Evolutionary conservation across 2,888 invertebrate species (phyloP), one percentile per base, ranked within the genome.

Genomic region (Strigamia transsilvanica): DNA sequence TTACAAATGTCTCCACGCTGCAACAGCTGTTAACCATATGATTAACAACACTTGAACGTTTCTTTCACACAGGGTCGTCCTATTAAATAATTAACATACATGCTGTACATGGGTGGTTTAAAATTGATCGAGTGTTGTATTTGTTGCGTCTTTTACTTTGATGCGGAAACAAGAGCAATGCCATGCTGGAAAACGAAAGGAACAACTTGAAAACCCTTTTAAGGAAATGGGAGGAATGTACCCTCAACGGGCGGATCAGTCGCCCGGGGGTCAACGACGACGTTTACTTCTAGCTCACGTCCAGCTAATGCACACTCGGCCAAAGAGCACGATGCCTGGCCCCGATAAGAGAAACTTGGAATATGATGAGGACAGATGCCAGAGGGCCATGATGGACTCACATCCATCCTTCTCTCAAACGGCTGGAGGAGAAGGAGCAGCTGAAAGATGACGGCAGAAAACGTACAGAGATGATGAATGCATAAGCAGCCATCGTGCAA

Each of bases 311-410:
- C 61, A 61, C 61, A 61, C 61, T 12, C 61, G 61, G 61, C 61
- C 61, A 61, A 61, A 61, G 61, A 61, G 61, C 61, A 61, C 23
- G 61, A 61, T 61, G 18, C 61, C 21, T 61, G 61, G 61, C 61
- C 61, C 61, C 61, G 61, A 61, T 61, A 61, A 61, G 61, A 61
- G 61, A 18, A 61, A 61, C 21, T 61, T 61, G 61, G 21, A 61
- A 61, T 61, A 61, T 61, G 61, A 61, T 61, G 61, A 61, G 61
- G 61, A 61, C 61, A 61, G 61, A 61, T 61, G 61, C 61, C 61
- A 61, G 18, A 61, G 61, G 61, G 61, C 61, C 61, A 61, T 21
- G 21, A 23, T 61, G 61, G 61, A 61, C 61, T 61, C 21, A 21
- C 61, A 61, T 61, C 61, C 61, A 61, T 61, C 61, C 61, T 61